Base-by-base conservation (phyloP, 2,797 vertebrate species). In the Falco novaeseelandiae region DNA sequence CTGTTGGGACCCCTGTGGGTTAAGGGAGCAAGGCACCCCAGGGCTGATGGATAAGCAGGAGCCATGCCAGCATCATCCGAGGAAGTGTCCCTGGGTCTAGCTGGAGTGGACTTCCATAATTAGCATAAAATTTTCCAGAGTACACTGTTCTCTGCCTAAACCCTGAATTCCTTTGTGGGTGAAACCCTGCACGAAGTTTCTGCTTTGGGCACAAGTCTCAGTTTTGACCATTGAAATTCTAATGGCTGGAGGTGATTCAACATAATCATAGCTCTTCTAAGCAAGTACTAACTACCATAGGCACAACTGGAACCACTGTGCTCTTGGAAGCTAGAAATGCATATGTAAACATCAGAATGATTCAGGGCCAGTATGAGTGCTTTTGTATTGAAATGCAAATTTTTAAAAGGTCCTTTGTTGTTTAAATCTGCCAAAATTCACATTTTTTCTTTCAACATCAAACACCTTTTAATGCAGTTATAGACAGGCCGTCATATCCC, bases 91-190 rank as follows among this genome's bases (percentile, higher is more conserved):
- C 2, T 1, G 6, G 46, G 27, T 4, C 27, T 30, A 12, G 2
- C 19, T 3, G 23, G 32, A 48, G 7, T 12, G 16, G 18, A 26
- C 29, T 59, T 36, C 26, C 36, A 58, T 21, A 57, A 4, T 1
- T 4, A 13, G 18, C 32, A 21, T 0, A 9, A 18, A 1, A 7
- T 16, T 23, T 19, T 44, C 55, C 55, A n/a, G 32, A 55, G 12
- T 1, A 17, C 34, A 3, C 34, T 25, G 17, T 13, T 22, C 11
- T 7, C 48, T 46, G 57, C 36, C 57, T 30, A 46, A 86, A 22
- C 10, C 32, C 58, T 14, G 29, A 42, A 23, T 10, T n/a, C 61
- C 73, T 57, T 10, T 1, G 23, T 7, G 38, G 13, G 16, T n/a
- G 46, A 69, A 76, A 46, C 34, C 36, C 78, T 34, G 40, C 29